A percentile compares a stretch with the other conserved stretches of the same genome.
phyloP scores from a whole-genome alignment of 2,888 invertebrate species.

The Synergus umbraculus region DNA sequence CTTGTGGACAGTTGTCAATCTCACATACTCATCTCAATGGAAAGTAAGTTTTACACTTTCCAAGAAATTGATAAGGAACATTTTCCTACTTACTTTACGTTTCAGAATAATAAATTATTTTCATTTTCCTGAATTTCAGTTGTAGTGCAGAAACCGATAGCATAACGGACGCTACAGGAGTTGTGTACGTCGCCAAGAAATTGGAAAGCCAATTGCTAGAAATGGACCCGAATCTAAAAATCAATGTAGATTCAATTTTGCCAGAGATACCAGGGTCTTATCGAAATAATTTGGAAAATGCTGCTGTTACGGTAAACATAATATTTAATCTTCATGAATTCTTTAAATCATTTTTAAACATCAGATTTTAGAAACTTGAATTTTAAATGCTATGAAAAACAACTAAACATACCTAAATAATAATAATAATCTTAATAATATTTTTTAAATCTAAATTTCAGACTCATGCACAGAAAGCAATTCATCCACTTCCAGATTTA shows the following conservation, averaged over 20 bases:
- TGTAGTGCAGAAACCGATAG: constrained; percentile 76
- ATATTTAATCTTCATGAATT: not conserved
- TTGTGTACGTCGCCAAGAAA: constrained; percentile 73
- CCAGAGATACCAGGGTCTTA: constrained; percentile 64
- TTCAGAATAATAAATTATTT: not conserved
- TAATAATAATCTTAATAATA: not conserved
- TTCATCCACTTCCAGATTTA: not conserved
- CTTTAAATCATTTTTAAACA: not conserved
- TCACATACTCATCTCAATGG: constrained; percentile 80
- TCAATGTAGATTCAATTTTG: constrained; percentile 68
- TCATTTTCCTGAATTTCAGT: constrained; percentile 57
- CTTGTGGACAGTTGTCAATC: constrained; percentile 78
- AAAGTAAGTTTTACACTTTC: constrained; percentile 56
- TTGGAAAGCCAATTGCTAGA: constrained; percentile 72
- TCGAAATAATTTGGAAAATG: constrained; percentile 46
- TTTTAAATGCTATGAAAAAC: not conserved
- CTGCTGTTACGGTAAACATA: constrained; percentile 57
- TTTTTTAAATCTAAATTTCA: not conserved
- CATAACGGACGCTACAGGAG: constrained; percentile 72
- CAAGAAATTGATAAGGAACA: not conserved
- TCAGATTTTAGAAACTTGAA: not conserved
- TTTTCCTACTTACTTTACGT: not conserved
- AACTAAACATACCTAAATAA: not conserved
- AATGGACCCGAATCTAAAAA: constrained; percentile 70
- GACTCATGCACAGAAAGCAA: not conserved